Base-by-base conservation (phyloP, 37 sponge, comb jelly and placozoan genomes). In the Hexactinellida sp. region DNA sequence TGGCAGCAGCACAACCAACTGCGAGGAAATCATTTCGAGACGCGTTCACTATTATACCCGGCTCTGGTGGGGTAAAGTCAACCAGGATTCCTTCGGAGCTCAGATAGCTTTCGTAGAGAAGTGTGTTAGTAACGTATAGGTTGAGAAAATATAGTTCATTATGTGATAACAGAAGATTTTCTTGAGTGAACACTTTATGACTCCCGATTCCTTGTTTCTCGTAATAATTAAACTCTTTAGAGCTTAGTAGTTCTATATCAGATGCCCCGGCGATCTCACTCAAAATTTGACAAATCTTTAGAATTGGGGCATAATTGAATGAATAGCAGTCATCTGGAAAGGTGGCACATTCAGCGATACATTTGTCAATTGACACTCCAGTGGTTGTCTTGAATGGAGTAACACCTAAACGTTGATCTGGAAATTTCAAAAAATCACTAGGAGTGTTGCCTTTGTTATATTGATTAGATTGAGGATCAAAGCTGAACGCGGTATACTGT, bases 21-120 rank as follows among this genome's bases (percentile, higher is more conserved):
- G 52, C 52, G 52, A 47, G 9, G 52, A 47, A 47, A 47, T 47
- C 52, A 47, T 47, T 16, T 47, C 52, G 9, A 19, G 52, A 47
- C 52, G 16, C 52, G 16, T 47, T 47, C 9, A 28, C 76, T 30
- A 94, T 87, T 32, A 54, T 19, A 0, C 93, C 92, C 30, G 93
- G 92, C 13, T 38, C 37, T 3, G 96, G 93, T 25, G 96, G 96
- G 36, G 90, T 90, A 21, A 95, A 39, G 86, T 95, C 96, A 24
- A 91, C 86, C 0, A 90, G 85, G 36, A 95, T 85, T 1, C 84
- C 89, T 7, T 38, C 24, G 16, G 96, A 95, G 24, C 90, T 84
- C 37, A 93, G 88, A 0, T 87, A 38, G 82, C 37, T 88, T 0
- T 71, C 32, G 39, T 92, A 89, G 0, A 92, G 93, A 28, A 95